Percentiles rank a stretch among this genome's conserved stretches.
Conservation (phyloP, 2,797 vertebrate genomes). For the Odontamblyopus lacepedii region DNA sequence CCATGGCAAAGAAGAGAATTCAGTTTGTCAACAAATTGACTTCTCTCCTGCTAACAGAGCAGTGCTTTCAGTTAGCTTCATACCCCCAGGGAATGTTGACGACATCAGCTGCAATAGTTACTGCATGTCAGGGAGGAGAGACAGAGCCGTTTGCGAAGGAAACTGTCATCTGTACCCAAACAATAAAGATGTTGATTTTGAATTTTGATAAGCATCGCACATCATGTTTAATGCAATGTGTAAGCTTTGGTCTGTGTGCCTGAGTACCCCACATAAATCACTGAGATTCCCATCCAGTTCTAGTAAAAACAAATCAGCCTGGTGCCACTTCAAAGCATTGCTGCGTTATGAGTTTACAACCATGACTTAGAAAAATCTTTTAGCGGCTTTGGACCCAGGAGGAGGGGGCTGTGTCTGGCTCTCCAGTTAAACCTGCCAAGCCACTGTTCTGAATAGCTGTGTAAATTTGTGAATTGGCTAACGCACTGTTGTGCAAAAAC, state of each 20-base stretch:
- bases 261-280: slow-evolving; percentile 55
- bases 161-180: slow-evolving; percentile 31
- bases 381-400: slow-evolving; percentile 43
- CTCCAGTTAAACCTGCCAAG: slow-evolving; percentile 50
- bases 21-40: too few relatives aligned
- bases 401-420: slow-evolving; percentile 33
- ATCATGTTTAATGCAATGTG: slow-evolving; percentile 37
- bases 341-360: slow-evolving; percentile 63
- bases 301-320: slow-evolving; percentile 61
- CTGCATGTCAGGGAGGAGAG: slow-evolving; percentile 32
- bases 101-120: too few relatives aligned
- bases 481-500: slow-evolving; percentile 30
- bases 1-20: too few relatives aligned
- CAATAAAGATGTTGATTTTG: slow-evolving; percentile 41
- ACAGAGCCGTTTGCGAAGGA: slow-evolving; percentile 39
- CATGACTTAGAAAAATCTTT: slow-evolving; percentile 60
- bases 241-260: slow-evolving; percentile 31
- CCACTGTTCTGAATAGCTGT: slow-evolving; percentile 61
- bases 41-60: too few relatives aligned
- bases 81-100: too few relatives aligned
- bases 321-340: slow-evolving; percentile 69
- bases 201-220: slow-evolving; percentile 30
- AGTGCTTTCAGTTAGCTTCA: too few relatives aligned
- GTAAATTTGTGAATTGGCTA: slow-evolving; percentile 38
- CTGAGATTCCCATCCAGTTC: slow-evolving; percentile 40